Conservation (phyloP, 2,888 invertebrate genomes). For the Gastracanthus pulcherrimus region DNA sequence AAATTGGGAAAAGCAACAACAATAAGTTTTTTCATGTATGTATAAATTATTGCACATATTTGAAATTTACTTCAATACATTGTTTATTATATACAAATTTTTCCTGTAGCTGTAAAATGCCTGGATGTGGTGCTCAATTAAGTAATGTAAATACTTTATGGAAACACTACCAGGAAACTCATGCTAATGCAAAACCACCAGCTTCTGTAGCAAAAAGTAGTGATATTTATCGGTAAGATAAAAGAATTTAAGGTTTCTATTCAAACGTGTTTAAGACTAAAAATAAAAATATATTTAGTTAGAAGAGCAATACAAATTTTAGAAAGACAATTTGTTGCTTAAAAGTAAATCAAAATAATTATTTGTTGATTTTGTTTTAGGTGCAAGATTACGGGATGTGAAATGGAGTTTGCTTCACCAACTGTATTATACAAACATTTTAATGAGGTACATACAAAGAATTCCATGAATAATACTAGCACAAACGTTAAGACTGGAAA, state of each 20-base stretch:
- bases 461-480: slow-evolving; percentile 65
- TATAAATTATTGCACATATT: slow-evolving; percentile 33
- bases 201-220: slow-evolving; percentile 67
- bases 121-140: slow-evolving; percentile 74
- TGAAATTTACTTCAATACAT: neutral
- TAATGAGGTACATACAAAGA: slow-evolving; percentile 70
- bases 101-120: slow-evolving; percentile 72
- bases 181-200: slow-evolving; percentile 73
- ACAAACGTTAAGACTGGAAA: slow-evolving; percentile 75
- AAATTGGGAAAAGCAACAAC: slow-evolving; percentile 73
- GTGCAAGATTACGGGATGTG: slow-evolving; percentile 72
- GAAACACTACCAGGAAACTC: slow-evolving; percentile 76
- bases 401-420: slow-evolving; percentile 70
- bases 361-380: slow-evolving; percentile 61
- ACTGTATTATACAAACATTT: slow-evolving; percentile 72
- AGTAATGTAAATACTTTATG: slow-evolving; percentile 73
- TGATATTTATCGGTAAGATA: slow-evolving; percentile 46
- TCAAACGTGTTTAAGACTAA: too few species aligned
- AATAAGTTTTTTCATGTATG: slow-evolving; percentile 75
- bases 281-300: too few species aligned
- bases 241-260: neutral
- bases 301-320: too few species aligned
- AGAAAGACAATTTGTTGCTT: neutral
- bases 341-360: neutral
- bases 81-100: neutral